Percentiles rank a stretch among this genome's conserved stretches.
These are phyloP conservation scores for Drosophila prolongata DNA, from an alignment of 2,888 invertebrate species.

Conservation along the genomic window DNA sequence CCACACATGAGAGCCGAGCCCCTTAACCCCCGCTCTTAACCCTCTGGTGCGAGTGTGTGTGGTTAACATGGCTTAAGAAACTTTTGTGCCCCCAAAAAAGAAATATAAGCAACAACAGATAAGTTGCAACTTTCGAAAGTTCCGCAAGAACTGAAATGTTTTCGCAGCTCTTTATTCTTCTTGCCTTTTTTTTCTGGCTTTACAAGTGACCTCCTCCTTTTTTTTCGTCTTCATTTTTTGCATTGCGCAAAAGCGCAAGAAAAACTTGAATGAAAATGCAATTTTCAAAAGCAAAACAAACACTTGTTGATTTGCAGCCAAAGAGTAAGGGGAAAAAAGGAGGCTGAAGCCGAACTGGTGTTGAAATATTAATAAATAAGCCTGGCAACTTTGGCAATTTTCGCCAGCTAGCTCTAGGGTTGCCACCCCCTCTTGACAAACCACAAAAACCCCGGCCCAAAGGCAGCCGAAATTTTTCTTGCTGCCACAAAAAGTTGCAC, in stretches of 20 bases:
- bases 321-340: constrained; percentile 5
- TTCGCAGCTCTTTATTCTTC: constrained; percentile 69
- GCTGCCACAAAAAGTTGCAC: constrained; percentile 44
- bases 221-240: constrained; percentile 16
- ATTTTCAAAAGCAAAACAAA: constrained; percentile 40
- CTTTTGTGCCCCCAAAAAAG: constrained; percentile 52
- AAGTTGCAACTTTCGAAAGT: constrained; percentile 81
- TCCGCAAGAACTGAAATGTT: constrained; percentile 64
- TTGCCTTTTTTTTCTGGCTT: constrained; percentile 26
- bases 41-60: constrained; percentile 70
- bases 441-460: constrained; percentile 18
- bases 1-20: constrained; percentile 30
- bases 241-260: constrained; percentile 49
- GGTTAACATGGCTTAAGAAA: constrained; percentile 81
- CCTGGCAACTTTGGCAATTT: constrained; percentile 49
- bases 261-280: constrained; percentile 57
- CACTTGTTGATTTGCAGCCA: constrained; percentile 63
- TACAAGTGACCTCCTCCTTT: constrained; percentile 13
- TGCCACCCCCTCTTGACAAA: constrained; percentile 31
- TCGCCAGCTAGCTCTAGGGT: constrained; percentile 24
- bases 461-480: constrained; percentile 36
- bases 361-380: constrained; percentile 59
- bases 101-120: constrained; percentile 68
- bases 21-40: not conserved
- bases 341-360: constrained; percentile 38